Percentiles rank a stretch among this genome's conserved stretches.
These are phyloP conservation scores for Ephestia elutella DNA, from an alignment of 1,140 invertebrate genomes.

Conservation along the genomic window DNA sequence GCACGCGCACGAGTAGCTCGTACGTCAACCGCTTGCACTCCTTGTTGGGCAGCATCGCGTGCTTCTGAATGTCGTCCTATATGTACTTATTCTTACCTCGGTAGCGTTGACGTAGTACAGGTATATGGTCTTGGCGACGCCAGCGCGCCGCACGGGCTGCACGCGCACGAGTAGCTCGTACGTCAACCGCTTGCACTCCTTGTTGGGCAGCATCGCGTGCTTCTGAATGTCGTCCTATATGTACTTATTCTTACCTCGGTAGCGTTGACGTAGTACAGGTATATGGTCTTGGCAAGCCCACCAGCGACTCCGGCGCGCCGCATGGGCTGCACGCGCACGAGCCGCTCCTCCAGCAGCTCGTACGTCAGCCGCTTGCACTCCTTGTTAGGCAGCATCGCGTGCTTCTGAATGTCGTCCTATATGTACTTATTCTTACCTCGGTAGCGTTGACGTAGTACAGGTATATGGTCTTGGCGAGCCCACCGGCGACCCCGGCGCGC, in stretches of 20 bases:
- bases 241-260: constrained; percentile 80
- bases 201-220: constrained; percentile 90
- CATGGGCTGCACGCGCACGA: constrained; percentile 82
- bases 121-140: constrained; percentile 81
- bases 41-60: constrained; percentile 91
- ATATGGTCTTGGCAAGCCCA: constrained; percentile 80
- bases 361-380: constrained; percentile 90
- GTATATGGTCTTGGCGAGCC: constrained; percentile 81
- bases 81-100: constrained; percentile 83
- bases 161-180: constrained; percentile 90
- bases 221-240: constrained; percentile 92
- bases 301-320: constrained; percentile 76
- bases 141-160: constrained; percentile 78
- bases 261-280: constrained; percentile 85
- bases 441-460: constrained; percentile 84
- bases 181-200: constrained; percentile 89
- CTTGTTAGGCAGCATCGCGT: constrained; percentile 91
- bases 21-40: constrained; percentile 90
- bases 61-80: constrained; percentile 90
- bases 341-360: constrained; percentile 89
- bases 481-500: constrained; percentile 74
- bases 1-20: constrained; percentile 83
- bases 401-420: constrained; percentile 90
- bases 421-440: constrained; percentile 83
- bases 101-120: constrained; percentile 84